Percentiles rank a stretch among this genome's conserved stretches.
These are phyloP conservation scores for Hyposoter dolosus DNA, from an alignment of 2,888 invertebrate species.

Conservation along the genomic window DNA sequence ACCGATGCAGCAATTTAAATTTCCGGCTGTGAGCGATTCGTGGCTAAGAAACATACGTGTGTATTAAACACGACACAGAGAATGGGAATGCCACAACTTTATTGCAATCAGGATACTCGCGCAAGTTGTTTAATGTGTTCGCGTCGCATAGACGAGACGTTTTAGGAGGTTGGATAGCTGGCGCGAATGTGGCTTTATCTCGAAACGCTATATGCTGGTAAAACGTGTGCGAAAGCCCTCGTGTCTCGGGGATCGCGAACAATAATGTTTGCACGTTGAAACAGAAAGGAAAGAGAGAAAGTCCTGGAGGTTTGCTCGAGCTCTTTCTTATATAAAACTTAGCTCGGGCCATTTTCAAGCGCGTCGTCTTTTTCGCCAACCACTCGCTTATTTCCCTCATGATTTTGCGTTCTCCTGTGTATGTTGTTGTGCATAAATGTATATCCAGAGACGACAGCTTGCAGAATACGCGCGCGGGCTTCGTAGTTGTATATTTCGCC, in stretches of 20 bases:
- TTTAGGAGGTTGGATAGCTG: constrained; percentile 15
- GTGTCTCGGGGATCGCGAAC: constrained; percentile 57
- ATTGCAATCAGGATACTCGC: neutral
- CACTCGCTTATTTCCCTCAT: constrained; percentile 45
- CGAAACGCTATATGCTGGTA: neutral
- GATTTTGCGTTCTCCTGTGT: neutral
- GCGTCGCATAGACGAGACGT: constrained; percentile 10
- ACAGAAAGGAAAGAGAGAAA: constrained; percentile 65
- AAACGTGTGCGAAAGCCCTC: constrained; percentile 45
- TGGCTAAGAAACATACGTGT: neutral
- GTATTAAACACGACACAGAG: neutral
- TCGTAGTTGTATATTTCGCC: constrained; percentile 12
- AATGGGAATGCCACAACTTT: neutral
- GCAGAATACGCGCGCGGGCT: constrained; percentile 43
- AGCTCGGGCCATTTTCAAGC: constrained; percentile 59
- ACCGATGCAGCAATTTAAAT: constrained; percentile 1
- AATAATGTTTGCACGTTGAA: constrained; percentile 63
- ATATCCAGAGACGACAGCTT: constrained; percentile 37
- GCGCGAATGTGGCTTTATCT: constrained; percentile 60
- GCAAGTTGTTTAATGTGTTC: constrained; percentile 1
- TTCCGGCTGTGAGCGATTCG: constrained; percentile 11
- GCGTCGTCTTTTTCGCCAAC: constrained; percentile 47
- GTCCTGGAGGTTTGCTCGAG: constrained; percentile 38
- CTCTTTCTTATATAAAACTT: constrained; percentile 76
- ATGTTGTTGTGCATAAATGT: neutral